Evolutionary conservation across 1,140 invertebrate genomes (phyloP).

Genomic region (Drosophila teissieri): DNA sequence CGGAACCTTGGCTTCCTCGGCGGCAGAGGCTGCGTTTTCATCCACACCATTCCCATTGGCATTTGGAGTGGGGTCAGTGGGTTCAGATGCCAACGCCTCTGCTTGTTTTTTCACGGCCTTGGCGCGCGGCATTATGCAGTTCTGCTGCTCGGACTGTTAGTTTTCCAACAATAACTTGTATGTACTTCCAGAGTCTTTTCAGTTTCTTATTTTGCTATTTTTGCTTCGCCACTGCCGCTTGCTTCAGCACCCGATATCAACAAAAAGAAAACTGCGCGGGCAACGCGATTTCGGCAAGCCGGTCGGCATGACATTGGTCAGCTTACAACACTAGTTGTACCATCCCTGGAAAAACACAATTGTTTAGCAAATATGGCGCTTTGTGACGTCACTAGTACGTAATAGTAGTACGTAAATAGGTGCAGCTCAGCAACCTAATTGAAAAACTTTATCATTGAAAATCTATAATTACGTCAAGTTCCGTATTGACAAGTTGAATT

Average conservation of each 20-base stretch:
- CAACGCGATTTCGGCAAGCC: conserved; percentile 55
- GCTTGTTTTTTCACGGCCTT: conserved; percentile 53
- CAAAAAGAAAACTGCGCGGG: conserved; percentile 61
- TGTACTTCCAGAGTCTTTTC: conserved; percentile 11
- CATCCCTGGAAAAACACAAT: neutral
- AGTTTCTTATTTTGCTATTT: neutral
- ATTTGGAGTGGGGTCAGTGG: conserved; percentile 42
- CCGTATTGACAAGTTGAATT: no score
- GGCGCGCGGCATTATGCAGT: conserved; percentile 53
- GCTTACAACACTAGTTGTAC: neutral
- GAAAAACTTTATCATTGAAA: no score
- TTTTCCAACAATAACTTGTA: neutral
- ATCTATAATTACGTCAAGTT: no score
- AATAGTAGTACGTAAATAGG: neutral
- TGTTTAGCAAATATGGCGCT: neutral
- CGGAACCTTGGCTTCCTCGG: conserved; percentile 11
- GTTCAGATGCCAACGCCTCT: conserved; percentile 4
- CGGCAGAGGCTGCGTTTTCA: conserved; percentile 3
- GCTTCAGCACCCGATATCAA: conserved; percentile 17
- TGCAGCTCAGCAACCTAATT: no score
- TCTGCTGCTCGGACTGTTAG: neutral
- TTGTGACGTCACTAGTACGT: neutral
- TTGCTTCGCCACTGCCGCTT: neutral
- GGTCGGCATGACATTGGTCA: conserved; percentile 12
- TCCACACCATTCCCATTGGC: conserved; percentile 26